Conservation (phyloP, 2,797 vertebrate genomes). For the Lophotriccus pileatus region DNA sequence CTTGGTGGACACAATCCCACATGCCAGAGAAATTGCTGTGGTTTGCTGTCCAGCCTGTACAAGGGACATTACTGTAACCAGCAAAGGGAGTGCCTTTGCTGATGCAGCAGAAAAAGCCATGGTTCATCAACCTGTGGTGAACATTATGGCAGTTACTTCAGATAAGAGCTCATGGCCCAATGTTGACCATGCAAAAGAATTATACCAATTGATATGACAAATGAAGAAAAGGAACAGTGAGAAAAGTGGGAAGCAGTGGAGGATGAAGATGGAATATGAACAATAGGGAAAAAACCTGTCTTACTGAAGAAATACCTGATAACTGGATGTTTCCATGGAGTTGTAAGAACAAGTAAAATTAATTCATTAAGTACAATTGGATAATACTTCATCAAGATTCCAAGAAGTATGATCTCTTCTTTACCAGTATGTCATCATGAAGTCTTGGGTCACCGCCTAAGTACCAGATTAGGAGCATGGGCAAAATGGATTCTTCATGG, state of each 20-base stretch:
- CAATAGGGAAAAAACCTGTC: neutral
- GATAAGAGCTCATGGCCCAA: neutral
- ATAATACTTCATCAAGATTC: neutral
- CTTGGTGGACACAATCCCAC: neutral
- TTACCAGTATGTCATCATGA: neutral
- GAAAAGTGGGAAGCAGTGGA: neutral
- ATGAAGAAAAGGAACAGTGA: neutral
- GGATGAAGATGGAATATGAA: neutral
- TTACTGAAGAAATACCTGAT: neutral
- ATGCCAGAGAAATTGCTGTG: neutral
- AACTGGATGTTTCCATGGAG: neutral
- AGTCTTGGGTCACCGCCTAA: neutral
- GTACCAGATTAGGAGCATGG: neutral
- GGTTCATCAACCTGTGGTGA: accelerated
- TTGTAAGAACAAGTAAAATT: neutral
- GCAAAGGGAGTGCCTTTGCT: neutral
- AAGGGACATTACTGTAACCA: accelerated
- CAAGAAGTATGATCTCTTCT: neutral
- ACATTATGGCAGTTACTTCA: neutral
- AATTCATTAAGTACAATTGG: neutral
- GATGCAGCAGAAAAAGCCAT: neutral
- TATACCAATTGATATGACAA: neutral
- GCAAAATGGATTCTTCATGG: neutral
- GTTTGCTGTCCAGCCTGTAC: neutral
- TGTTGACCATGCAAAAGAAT: neutral